Conservation (phyloP, 2,797 vertebrate genomes). For the Manis javanica region DNA sequence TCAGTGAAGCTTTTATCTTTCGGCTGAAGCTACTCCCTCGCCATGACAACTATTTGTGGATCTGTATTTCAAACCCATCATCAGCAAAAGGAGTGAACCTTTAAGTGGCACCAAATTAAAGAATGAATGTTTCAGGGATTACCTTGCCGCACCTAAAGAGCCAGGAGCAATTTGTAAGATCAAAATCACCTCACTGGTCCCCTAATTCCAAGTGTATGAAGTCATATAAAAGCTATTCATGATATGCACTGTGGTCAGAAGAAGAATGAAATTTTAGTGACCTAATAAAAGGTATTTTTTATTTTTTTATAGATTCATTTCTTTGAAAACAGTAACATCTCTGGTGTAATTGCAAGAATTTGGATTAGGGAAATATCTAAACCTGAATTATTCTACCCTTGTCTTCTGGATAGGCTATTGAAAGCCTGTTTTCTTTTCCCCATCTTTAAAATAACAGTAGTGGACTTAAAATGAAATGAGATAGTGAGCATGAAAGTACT, state of each 20-base stretch:
- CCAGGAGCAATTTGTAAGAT: conserved; percentile 80
- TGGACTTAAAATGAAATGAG: conserved; percentile 27
- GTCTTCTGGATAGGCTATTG: not conserved
- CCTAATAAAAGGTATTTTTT: conserved; percentile 80
- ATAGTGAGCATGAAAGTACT: not conserved
- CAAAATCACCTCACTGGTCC: conserved; percentile 69
- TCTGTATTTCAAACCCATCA: conserved; percentile 85
- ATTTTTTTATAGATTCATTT: conserved; percentile 81
- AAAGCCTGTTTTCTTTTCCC: not conserved
- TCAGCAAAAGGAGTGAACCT: conserved; percentile 76
- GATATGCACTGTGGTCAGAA: not conserved
- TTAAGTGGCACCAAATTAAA: conserved; percentile 86
- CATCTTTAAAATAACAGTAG: conserved; percentile 26
- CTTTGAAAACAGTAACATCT: conserved; percentile 77
- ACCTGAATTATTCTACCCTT: not conserved
- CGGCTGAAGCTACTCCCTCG: conserved; percentile 74
- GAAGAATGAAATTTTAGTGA: conserved; percentile 72
- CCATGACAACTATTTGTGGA: conserved; percentile 80
- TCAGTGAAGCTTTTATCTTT: conserved; percentile 83
- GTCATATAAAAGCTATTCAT: conserved; percentile 73
- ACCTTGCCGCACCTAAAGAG: conserved; percentile 80
- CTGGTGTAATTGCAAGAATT: not conserved
- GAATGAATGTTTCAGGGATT: conserved; percentile 76
- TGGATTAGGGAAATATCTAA: not conserved
- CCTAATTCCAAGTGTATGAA: conserved; percentile 81